These are phyloP conservation scores for Enteromius unitaeniatus DNA, from an alignment of 2,797 vertebrate species.

Conservation along the genomic window DNA sequence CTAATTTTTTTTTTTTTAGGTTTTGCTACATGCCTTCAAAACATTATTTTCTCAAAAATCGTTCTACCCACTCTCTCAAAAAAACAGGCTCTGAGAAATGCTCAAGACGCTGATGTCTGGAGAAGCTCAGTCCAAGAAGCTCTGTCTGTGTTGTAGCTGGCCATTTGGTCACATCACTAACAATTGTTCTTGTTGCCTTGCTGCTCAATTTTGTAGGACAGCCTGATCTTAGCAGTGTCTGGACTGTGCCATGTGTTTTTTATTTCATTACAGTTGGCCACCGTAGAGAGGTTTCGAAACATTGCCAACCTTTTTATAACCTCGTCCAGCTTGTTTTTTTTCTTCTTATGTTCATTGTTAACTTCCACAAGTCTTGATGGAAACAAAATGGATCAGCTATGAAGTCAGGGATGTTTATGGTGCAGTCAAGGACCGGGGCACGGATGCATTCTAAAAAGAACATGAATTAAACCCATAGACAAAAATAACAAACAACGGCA, in stretches of 20 bases:
- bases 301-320: constrained; percentile 15
- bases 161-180: background rate
- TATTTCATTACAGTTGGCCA: background rate
- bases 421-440: background rate
- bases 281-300: constrained; percentile 6
- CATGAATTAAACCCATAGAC: background rate
- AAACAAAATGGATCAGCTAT: background rate
- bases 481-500: background rate
- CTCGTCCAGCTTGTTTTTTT: background rate
- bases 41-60: background rate
- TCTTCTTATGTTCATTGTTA: background rate
- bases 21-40: background rate
- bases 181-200: constrained; percentile 1
- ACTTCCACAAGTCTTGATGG: background rate
- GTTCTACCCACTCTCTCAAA: background rate
- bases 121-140: background rate
- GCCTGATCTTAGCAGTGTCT: constrained; percentile 7
- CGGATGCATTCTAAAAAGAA: background rate
- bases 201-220: constrained; percentile 12
- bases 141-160: background rate
- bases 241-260: constrained; percentile 27
- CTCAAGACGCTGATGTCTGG: constrained; percentile 13
- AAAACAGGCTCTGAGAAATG: background rate
- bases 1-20: background rate
- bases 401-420: background rate